Base-by-base conservation (phyloP, 2,888 invertebrate genomes). In the Epirrhoe alternata region DNA sequence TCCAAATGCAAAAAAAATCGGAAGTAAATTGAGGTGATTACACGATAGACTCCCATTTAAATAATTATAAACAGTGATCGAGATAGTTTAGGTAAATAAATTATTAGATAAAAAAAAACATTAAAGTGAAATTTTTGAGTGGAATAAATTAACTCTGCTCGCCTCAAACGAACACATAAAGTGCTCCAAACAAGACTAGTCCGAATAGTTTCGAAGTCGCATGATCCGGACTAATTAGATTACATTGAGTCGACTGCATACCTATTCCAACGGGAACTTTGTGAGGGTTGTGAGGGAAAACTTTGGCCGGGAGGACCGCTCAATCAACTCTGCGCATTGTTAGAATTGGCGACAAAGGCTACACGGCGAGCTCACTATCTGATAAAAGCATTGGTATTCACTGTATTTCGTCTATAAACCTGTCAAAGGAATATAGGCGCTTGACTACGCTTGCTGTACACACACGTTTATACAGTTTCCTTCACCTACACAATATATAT, bases 281-380 rank as follows among this genome's bases (percentile, higher is more conserved):
- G 45, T 33, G 42, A 57, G 65, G 53, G 49, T 30, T 61, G 52
- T 16, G 31, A 51, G 51, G 60, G 60, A 51, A 63, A 67, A 71
- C 66, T 71, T 64, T 54, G 45, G 17, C 47, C 59, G 56, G 49
- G 57, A 61, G 67, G 64, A 69, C 53, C 66, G 68, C 65, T 69
- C 65, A 59, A 64, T 71, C 71, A 69, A 65, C 69, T 58, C 30
- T 17, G 54, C 63, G 54, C 45, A 17, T 56, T 51, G 53, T 64
- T 58, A 49, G 60, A 64, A 51, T 57, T 70, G 31, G 64, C 14
- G 66, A 66, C 61, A 64, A 55, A 64, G 63, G 53, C 38, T 58
- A 61, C 49, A 60, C 59, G 61, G 47, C 45, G 17, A 47, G 31
- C 45, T 5, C 12, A 38, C 16, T 52, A 16, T 16, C 16, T 16